Conservation (phyloP, 2,797 vertebrate genomes). For the Hydrolagus colliei region DNA sequence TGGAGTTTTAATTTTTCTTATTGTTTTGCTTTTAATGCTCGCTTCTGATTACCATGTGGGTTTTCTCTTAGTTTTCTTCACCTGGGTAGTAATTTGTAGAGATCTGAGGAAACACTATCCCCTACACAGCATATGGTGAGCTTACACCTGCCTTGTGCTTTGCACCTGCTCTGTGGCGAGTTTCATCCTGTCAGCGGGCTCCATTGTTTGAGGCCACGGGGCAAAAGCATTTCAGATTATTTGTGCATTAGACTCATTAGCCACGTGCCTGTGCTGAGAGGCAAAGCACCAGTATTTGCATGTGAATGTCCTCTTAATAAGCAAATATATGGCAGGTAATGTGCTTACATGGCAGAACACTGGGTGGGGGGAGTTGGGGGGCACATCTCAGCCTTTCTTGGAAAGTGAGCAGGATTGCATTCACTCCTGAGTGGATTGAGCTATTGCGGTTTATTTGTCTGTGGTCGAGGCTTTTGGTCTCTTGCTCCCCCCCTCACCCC, state of each 20-base stretch:
- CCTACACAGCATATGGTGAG: slow-evolving; percentile 53
- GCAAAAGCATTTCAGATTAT: slow-evolving; percentile 46
- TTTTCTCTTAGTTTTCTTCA: slow-evolving; percentile 47
- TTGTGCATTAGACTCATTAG: slow-evolving; percentile 47
- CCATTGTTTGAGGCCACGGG: slow-evolving; percentile 43
- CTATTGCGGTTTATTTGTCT: slow-evolving; percentile 24
- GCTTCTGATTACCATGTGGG: slow-evolving; percentile 1
- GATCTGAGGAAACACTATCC: slow-evolving; percentile 42
- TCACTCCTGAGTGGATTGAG: slow-evolving; percentile 36
- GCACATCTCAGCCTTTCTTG: background rate
- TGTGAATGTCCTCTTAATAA: slow-evolving; percentile 46
- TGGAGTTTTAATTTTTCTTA: background rate
- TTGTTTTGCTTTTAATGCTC: background rate
- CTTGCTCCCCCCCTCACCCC: slow-evolving; percentile 34
- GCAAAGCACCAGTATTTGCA: slow-evolving; percentile 40
- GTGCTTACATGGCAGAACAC: slow-evolving; percentile 31
- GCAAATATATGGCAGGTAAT: slow-evolving; percentile 45
- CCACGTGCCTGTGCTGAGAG: slow-evolving; percentile 48
- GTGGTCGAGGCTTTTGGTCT: slow-evolving; percentile 41
- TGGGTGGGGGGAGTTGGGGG: background rate
- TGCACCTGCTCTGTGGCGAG: slow-evolving; percentile 68
- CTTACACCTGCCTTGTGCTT: slow-evolving; percentile 62
- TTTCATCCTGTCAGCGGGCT: slow-evolving; percentile 36
- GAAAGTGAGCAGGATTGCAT: slow-evolving; percentile 13
- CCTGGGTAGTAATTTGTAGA: slow-evolving; percentile 51